phyloP scores from a whole-genome alignment of 2,113 vertebrate species.

The Bubo bubo region DNA sequence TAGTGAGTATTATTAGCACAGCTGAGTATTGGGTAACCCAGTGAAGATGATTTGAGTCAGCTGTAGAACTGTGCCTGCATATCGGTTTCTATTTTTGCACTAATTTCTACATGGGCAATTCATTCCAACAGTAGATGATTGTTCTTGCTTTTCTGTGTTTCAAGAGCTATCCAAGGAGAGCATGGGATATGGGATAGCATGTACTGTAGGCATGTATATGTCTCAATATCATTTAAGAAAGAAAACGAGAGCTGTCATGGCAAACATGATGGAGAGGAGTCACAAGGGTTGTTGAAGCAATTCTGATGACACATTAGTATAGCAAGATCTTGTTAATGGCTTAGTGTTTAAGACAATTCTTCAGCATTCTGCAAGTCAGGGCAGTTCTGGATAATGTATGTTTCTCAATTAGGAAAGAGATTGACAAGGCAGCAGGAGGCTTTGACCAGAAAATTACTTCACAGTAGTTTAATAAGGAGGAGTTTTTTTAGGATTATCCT shows the following conservation, averaged over 20 bases:
- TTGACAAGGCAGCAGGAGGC: constrained; percentile 24
- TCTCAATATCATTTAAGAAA: not conserved
- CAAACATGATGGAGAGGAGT: not conserved
- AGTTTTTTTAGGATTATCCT: not conserved
- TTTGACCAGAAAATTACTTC: constrained; percentile 16
- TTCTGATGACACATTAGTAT: constrained; percentile 26
- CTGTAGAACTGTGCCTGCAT: not conserved
- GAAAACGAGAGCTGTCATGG: not conserved
- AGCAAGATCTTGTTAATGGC: constrained; percentile 36
- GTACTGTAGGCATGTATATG: not conserved
- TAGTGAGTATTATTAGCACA: not conserved
- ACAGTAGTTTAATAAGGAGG: constrained; percentile 1
- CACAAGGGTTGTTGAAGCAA: not conserved
- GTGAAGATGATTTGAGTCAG: not conserved
- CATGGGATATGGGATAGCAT: not conserved
- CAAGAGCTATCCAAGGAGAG: not conserved
- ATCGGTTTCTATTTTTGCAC: not conserved
- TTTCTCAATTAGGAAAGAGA: constrained; percentile 51
- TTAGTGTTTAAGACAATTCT: constrained; percentile 51
- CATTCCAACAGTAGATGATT: not conserved
- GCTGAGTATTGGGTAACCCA: not conserved
- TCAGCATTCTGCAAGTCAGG: constrained; percentile 33
- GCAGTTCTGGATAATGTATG: not conserved
- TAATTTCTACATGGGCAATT: not conserved
- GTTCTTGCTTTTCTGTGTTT: not conserved